A percentile compares a stretch with the other conserved stretches of the same genome.
These are phyloP conservation scores for Capra hircus DNA, from an alignment of 2,113 vertebrate genomes.

Conservation along the genomic window DNA sequence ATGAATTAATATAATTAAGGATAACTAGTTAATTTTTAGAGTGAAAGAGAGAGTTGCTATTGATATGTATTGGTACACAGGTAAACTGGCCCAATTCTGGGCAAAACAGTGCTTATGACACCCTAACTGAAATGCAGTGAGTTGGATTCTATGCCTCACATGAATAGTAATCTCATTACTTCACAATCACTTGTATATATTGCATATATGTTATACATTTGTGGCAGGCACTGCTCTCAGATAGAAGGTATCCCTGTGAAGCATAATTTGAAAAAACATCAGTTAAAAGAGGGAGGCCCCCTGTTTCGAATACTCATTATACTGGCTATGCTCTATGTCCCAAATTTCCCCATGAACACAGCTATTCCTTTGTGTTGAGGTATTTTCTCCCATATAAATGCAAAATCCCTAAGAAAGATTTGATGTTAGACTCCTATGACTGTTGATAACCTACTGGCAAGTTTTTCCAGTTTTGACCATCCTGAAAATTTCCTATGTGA, in stretches of 20 bases:
- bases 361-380: background rate
- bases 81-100: background rate
- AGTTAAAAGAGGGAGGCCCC: background rate
- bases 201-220: background rate
- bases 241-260: background rate
- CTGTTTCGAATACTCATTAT: background rate
- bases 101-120: background rate
- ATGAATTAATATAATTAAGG: background rate
- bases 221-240: background rate
- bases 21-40: background rate
- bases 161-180: background rate
- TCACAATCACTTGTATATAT: background rate
- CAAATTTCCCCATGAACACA: background rate
- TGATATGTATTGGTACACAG: background rate
- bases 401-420: background rate
- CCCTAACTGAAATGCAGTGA: background rate
- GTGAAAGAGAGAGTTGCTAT: background rate
- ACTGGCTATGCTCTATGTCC: background rate
- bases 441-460: background rate
- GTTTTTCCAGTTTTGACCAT: background rate
- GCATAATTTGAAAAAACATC: background rate
- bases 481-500: background rate
- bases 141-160: background rate
- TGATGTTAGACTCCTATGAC: background rate
- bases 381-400: background rate